Base-by-base conservation (phyloP, 2,113 vertebrate species). In the Numida meleagris region DNA sequence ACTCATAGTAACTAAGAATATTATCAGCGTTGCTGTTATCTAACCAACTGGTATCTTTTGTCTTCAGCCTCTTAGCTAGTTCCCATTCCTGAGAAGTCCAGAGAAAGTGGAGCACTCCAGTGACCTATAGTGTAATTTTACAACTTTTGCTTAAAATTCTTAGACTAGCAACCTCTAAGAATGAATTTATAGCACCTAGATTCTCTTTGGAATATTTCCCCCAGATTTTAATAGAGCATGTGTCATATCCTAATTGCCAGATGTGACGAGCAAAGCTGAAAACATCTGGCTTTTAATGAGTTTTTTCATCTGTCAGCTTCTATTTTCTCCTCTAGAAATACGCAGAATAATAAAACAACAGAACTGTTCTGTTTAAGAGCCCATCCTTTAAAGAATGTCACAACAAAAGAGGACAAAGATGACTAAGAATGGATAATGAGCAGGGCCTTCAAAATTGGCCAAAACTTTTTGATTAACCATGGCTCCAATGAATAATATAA, bases 271-370 rank as follows among this genome's bases (percentile, higher is more conserved):
- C 6, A 51, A 57, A 70, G 59, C 70, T 74, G 82, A 87, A 93
- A 96, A 93, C 82, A 19, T 84, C 70, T 78, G 80, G 88, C 17
- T 94, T 92, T 88, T 96, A 96, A 95, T 89, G 92, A 94, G 92
- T 45, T 75, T 84, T 96, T 96, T 96, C 65, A 92, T 92, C 80
- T 72, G 51, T 29, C 57, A 82, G 66, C 92, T 65, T 68, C 65
- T 93, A 38, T 81, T 89, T 93, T 88, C 77, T 86, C 61, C 78
- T 68, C 53, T 65, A 51, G 73, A 59, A 96, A 73, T 59, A 75
- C 10, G 31, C 59, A 25, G 73, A 86, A 92, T 74, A 78, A 83
- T 24, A 75, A 67, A 81, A 67, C 55, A 76, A 43, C 42, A 43
- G 20, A n/a, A 20, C 43, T 33, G 8, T 74, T 86, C 46, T 53